Conservation (phyloP, 2,113 vertebrate species). For the Pristiophorus japonicus region DNA sequence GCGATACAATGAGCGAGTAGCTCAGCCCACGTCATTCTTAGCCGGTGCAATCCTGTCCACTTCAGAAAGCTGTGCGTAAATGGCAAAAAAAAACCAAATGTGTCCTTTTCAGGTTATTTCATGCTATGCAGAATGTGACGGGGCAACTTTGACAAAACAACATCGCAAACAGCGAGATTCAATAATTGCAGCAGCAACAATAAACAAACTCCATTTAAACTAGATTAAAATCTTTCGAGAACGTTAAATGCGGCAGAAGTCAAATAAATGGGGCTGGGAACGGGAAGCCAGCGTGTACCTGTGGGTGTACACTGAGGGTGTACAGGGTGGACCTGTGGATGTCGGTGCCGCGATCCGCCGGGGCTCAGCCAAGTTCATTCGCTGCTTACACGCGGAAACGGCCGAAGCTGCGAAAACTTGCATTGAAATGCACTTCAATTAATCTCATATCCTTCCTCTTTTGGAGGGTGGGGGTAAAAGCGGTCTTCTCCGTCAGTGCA, state of each 20-base stretch:
- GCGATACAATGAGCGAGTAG: background rate
- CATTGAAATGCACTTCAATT: slow-evolving; percentile 22
- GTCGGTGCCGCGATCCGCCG: too few relatives aligned
- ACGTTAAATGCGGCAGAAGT: background rate
- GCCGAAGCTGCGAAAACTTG: background rate
- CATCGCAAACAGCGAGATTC: background rate
- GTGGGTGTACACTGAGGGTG: too few relatives aligned
- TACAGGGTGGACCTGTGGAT: too few relatives aligned
- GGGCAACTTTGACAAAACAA: background rate
- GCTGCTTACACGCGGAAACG: background rate
- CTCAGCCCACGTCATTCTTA: background rate
- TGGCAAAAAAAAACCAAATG: background rate
- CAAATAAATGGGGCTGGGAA: too few relatives aligned
- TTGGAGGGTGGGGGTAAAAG: background rate
- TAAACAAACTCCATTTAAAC: background rate
- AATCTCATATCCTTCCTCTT: slow-evolving; percentile 18
- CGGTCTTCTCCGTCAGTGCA: slow-evolving; percentile 43
- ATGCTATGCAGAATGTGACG: background rate
- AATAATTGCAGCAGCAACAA: background rate
- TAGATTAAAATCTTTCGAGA: background rate
- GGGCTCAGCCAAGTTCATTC: background rate
- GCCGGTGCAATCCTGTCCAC: background rate
- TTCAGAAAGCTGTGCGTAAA: background rate
- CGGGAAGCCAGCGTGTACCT: too few relatives aligned
- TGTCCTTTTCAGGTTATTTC: background rate